Conservation (phyloP, 2,888 invertebrate species). For the Tetanocera ferruginea region DNA sequence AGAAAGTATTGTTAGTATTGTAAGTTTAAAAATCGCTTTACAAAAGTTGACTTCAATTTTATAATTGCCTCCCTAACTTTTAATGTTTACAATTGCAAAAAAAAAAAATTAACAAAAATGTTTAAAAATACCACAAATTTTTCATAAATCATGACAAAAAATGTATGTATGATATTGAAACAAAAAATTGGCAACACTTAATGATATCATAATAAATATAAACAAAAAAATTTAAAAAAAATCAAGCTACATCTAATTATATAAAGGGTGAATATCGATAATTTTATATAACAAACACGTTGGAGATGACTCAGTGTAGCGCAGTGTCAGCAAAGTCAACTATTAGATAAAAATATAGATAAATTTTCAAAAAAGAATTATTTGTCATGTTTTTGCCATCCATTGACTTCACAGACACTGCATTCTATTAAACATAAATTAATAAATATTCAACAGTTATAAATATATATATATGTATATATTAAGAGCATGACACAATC, state of each 20-base stretch:
- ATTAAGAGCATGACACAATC: conserved; percentile 67
- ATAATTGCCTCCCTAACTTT: no score
- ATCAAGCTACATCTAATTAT: conserved; percentile 36
- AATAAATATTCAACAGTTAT: conserved; percentile 17
- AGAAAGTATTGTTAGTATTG: no score
- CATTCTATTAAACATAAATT: neutral
- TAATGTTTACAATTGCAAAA: no score
- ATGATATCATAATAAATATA: no score
- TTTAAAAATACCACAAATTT: no score
- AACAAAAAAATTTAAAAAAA: neutral
- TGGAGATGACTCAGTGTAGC: neutral
- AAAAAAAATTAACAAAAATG: conserved; percentile 27
- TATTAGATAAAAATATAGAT: neutral
- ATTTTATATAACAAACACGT: neutral
- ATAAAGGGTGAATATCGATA: conserved; percentile 19
- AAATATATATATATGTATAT: conserved; percentile 49
- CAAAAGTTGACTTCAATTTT: no score
- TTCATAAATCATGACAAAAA: no score
- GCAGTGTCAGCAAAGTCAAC: neutral
- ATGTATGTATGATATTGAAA: no score
- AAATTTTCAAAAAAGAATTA: neutral
- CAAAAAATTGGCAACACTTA: no score
- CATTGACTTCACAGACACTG: neutral
- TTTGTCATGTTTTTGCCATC: neutral
- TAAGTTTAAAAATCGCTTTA: no score